Evolutionary conservation across 2,888 invertebrate genomes (phyloP).

Genomic region (Dioctria linearis): DNA sequence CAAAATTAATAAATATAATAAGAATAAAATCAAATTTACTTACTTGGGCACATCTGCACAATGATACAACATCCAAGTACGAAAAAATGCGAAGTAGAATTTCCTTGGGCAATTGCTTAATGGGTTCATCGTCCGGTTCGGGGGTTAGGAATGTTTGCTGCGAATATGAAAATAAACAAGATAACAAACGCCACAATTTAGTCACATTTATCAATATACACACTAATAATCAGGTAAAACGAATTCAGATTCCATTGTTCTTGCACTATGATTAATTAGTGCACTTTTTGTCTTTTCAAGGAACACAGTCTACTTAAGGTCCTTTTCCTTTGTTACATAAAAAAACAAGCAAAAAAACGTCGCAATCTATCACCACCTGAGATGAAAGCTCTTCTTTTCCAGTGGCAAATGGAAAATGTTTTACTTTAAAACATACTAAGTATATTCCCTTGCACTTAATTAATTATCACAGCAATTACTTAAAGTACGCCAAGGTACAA

Average conservation of each 20-base stretch:
- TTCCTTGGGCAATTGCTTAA: constrained; percentile 93
- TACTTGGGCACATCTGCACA: constrained; percentile 96
- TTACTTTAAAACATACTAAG: not conserved
- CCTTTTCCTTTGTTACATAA: constrained; percentile 37
- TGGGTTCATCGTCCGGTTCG: constrained; percentile 71
- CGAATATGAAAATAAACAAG: constrained; percentile 53
- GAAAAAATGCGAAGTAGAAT: constrained; percentile 93
- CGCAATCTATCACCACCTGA: constrained; percentile 8
- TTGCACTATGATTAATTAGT: not conserved
- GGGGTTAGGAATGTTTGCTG: constrained; percentile 71
- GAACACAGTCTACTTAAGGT: constrained; percentile 25
- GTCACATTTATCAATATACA: not conserved
- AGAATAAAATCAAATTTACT: constrained; percentile 63
- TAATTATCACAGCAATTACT: not conserved
- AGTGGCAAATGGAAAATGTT: not conserved
- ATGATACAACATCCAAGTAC: constrained; percentile 94
- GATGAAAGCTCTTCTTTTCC: constrained; percentile 1
- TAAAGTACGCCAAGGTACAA: constrained; percentile 15
- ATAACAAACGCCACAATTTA: not conserved
- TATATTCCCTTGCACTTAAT: not conserved
- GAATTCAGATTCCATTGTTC: constrained; percentile 32
- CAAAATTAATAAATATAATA: no score
- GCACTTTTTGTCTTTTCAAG: no score
- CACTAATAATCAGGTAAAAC: constrained; percentile 29
- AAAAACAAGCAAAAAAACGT: not conserved